A percentile compares a stretch with the other conserved stretches of the same genome.
These are phyloP conservation scores for Macrostomum lignano DNA, from an alignment of 1,140 invertebrate species.

Conservation along the genomic window DNA sequence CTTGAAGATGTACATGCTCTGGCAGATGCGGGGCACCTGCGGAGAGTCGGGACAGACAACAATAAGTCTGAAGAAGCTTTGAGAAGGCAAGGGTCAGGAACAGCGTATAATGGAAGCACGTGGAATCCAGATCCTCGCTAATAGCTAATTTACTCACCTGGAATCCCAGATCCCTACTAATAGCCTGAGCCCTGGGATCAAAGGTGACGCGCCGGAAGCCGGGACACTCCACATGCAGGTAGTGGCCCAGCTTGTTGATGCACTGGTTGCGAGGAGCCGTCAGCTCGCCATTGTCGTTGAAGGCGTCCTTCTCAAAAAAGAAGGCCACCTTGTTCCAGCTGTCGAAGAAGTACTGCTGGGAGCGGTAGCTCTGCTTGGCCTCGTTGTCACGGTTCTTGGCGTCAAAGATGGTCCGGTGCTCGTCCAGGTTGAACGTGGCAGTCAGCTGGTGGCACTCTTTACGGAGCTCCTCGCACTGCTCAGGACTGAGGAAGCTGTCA, in stretches of 20 bases:
- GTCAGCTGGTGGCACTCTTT: slow-evolving; percentile 41
- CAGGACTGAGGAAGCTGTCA: slow-evolving; percentile 43
- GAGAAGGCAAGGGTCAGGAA: background rate
- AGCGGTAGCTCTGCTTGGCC: no score
- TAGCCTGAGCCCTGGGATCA: slow-evolving; percentile 46
- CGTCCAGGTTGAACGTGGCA: slow-evolving; percentile 38
- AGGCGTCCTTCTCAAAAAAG: slow-evolving; percentile 60
- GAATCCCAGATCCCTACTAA: background rate
- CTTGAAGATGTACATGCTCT: slow-evolving; percentile 92
- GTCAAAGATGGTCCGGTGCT: slow-evolving; percentile 39
- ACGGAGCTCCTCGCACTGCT: slow-evolving; percentile 44
- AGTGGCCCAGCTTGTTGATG: slow-evolving; percentile 58
- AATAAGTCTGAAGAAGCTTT: slow-evolving; percentile 5
- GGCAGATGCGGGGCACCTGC: slow-evolving; percentile 48
- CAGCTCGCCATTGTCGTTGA: slow-evolving; percentile 39
- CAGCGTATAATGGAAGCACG: background rate
- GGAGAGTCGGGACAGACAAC: slow-evolving; percentile 12
- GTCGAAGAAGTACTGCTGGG: slow-evolving; percentile 64
- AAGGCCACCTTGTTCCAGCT: slow-evolving; percentile 66
- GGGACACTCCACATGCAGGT: slow-evolving; percentile 50
- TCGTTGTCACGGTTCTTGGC: no score
- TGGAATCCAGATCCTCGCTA: slow-evolving; percentile 5
- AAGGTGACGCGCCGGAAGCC: slow-evolving; percentile 52
- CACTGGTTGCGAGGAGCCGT: slow-evolving; percentile 23
- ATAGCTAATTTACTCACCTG: slow-evolving; percentile 3